Base-by-base conservation (phyloP, 2,888 invertebrate genomes). In the Eurois occulta region DNA sequence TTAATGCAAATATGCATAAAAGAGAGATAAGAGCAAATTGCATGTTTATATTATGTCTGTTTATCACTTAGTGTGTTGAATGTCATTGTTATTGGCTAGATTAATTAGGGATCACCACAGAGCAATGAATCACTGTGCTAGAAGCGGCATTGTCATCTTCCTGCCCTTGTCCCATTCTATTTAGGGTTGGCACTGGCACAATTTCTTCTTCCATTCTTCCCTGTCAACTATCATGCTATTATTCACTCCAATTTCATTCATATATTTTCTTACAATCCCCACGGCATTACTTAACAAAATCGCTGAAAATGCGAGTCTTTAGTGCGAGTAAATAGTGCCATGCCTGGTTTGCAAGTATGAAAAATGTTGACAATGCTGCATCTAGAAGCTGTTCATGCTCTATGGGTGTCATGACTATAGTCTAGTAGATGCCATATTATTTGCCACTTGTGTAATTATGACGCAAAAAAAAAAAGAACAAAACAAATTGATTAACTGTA, bases 11-110 rank as follows among this genome's bases (percentile, higher is more conserved):
- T 70, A 38, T 55, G 64, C 72, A 75, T 64, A 48, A 74, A 77
- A 32, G 28, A 13, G n/a, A 68, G 81, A 81, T 84, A 81, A 84
- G 58, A 68, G 35, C 21, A 24, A 65, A 78, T 71, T 65, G 67
- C 80, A 65, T 79, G 48, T 71, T 78, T 67, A 65, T 58, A 28
- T 64, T 72, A 41, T 66, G n/a, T 43, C 32, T 0, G 18, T 70
- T 86, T 86, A 85, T 84, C 80, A 68, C 41, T 60, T 65, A 64
- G 32, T 70, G 60, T 35, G 1, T 67, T 77, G 74, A 75, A 86
- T 86, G 75, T 80, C 71, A 77, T 73, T 86, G 75, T 86, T 77
- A 43, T 65, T 60, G 24, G 28, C 62, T 80, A 32, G 46, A 80
- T 77, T 83, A 64, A 77, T 76, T 72, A 79, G 28, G 35, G 77